Percentiles rank a stretch among this genome's conserved stretches.
phyloP scores from a whole-genome alignment of 1,140 invertebrate genomes.

The Oedothorax gibbosus region DNA sequence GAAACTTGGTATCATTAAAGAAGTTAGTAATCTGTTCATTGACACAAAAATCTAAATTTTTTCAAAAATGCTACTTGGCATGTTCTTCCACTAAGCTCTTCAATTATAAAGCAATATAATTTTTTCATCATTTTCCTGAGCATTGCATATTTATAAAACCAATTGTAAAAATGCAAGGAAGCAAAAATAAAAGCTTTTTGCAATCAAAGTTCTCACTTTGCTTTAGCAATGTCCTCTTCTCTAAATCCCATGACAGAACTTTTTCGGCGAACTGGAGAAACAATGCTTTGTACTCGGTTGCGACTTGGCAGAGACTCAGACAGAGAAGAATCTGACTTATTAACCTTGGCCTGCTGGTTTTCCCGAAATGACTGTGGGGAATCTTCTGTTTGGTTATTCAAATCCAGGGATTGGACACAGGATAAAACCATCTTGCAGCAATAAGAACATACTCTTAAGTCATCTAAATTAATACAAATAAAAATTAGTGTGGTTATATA shows the following conservation, averaged over 20 bases:
- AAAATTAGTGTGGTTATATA: background rate
- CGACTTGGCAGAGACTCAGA: background rate
- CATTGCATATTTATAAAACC: too few relatives aligned
- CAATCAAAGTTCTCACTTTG: slow-evolving; percentile 45
- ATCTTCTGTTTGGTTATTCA: slow-evolving; percentile 78
- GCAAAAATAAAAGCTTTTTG: background rate
- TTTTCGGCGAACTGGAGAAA: slow-evolving; percentile 44
- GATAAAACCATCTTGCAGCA: slow-evolving; percentile 92
- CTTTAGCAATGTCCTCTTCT: slow-evolving; percentile 62
- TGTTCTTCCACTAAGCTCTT: too few relatives aligned
- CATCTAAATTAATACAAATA: slow-evolving; percentile 72
- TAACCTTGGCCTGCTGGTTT: slow-evolving; percentile 75
- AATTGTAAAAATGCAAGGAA: background rate
- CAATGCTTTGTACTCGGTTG: background rate
- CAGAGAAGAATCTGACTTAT: slow-evolving; percentile 1
- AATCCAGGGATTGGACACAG: slow-evolving; percentile 85
- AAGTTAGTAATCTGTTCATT: too few relatives aligned
- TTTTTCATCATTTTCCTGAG: too few relatives aligned
- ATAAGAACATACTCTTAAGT: slow-evolving; percentile 91
- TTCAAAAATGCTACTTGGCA: too few relatives aligned
- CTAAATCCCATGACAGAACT: slow-evolving; percentile 61
- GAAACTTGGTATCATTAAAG: too few relatives aligned
- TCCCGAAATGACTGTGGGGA: slow-evolving; percentile 86
- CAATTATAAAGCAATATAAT: too few relatives aligned
- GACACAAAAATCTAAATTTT: too few relatives aligned